These are phyloP conservation scores for Martes flavigula DNA, from an alignment of 2,797 vertebrate genomes.

Conservation along the genomic window DNA sequence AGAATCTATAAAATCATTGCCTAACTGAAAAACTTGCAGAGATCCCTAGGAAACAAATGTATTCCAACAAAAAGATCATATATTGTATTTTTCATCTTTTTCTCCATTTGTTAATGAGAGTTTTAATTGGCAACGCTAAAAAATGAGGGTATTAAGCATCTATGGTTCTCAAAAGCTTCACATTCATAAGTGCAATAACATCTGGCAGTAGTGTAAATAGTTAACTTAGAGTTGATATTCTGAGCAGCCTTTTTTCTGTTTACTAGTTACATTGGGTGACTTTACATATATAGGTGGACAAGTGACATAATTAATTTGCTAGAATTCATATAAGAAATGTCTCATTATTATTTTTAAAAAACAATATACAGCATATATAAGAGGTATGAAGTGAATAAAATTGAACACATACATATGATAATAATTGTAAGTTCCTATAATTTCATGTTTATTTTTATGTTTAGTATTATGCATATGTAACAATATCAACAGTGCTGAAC, in stretches of 20 bases:
- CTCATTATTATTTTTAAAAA: background rate
- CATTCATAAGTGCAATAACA: background rate
- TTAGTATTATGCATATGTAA: background rate
- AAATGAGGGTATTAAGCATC: background rate
- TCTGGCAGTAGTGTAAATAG: background rate
- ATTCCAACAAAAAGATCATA: background rate
- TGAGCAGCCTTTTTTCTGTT: background rate
- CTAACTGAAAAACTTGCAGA: background rate
- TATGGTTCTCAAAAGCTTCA: background rate
- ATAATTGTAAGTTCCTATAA: background rate
- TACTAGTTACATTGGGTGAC: background rate
- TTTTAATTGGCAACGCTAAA: background rate
- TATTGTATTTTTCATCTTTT: background rate
- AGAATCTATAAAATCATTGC: background rate
- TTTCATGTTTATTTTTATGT: background rate
- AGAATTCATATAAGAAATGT: background rate
- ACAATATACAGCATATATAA: background rate
- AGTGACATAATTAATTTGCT: background rate
- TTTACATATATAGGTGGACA: background rate
- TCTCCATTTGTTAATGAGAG: background rate
- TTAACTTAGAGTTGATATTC: background rate
- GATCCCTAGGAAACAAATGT: background rate
- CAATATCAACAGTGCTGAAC: background rate
- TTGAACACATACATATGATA: background rate
- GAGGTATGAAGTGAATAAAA: background rate